Base-by-base conservation (phyloP, 2,113 vertebrate genomes). In the Myrmecophaga tridactyla region DNA sequence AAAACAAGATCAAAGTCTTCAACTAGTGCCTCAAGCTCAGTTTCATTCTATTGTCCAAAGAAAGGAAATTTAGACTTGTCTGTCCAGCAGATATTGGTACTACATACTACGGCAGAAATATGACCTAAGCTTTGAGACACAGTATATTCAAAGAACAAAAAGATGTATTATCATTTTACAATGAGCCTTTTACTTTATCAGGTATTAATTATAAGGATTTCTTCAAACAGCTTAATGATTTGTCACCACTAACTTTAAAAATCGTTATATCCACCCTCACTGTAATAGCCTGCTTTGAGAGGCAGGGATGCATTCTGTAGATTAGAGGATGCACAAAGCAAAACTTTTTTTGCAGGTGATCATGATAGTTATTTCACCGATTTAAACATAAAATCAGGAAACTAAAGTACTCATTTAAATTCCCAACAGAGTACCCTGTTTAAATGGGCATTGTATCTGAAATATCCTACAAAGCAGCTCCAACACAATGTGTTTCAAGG, bases 1-100 rank as follows among this genome's bases (percentile, higher is more conserved):
- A 81, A 94, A 96, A 92, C 85, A 96, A 86, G 91, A 93, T 89
- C 90, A 70, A 92, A 83, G 39, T 88, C 17, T 94, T 82, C 82
- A 92, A 62, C 73, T 86, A 7, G 78, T 86, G 90, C 84, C 69
- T 93, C 85, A 95, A 76, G 58, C 82, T 86, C 56, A 62, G n/a
- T 36, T 89, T 84, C 31, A 27, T 81, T 23, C 72, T 95, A 0
- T 81, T 82, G n/a, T 80, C 51, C 80, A 88, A 41, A 86, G 20
- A 94, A 93, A 87, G 36, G 29, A 86, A 11, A 72, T 89, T 89
- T 72, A 51, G 10, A 84, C 20, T 89, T 95, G 36, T 89, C 75
- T 93, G 23, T 27, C n/a, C 81, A 10, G 41, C 18, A 51, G 11
- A 1, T 63, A 29, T 34, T 75, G 86, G 89, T 70, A 13, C 41